Evolutionary conservation across 2,113 vertebrate species (phyloP), one percentile per base, ranked within the genome.

Genomic region (Syngnathoides biaculeatus): DNA sequence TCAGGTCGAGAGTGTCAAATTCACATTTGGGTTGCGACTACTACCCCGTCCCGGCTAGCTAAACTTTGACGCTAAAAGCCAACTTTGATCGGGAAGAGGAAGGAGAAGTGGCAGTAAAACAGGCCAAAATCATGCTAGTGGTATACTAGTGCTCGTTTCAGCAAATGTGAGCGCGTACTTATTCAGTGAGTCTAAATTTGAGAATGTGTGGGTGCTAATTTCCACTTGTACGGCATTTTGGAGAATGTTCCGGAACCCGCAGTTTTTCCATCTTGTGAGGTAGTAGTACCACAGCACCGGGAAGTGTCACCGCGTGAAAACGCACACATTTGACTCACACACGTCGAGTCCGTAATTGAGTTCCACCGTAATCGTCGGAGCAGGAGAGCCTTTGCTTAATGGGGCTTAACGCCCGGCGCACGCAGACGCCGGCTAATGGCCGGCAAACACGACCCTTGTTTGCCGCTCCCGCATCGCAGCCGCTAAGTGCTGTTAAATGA

Each of bases 361-460:
- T 94, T 91, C 88, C 88, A 92, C 90, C 91, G 89, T 97, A 95
- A 98, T 96, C 96, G 92, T 90, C 94, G 96, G 92, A 93, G 92
- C 91, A 91, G 84, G 87, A 95, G 93, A 89, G 90, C 91, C 79
- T 90, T 78, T 93, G 96, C 93, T 93, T 95, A 97, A 98, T 98
- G 95, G 92, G 90, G 92, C 90, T 40, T 62, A 62, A 61, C 59
- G 4, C 11, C 5, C 12, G 22, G 92, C 86, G 82, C 89, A 84
- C 90, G 84, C 89, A 90, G 89, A 90, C 70, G 80, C 84, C 52
- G 65, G 55, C 81, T 97, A 98, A 98, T 98, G 95, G 93, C 84
- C 90, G 72, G 83, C 86, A 91, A 93, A 92, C 92, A 93, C 79
- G 75, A 82, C 22, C 19, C 24, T 66, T 69, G 75, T 65, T 43